Percentiles rank a stretch among this genome's conserved stretches.
These are phyloP conservation scores for Leptonema lineaticorne DNA, from an alignment of 1,140 invertebrate genomes.

Conservation along the genomic window DNA sequence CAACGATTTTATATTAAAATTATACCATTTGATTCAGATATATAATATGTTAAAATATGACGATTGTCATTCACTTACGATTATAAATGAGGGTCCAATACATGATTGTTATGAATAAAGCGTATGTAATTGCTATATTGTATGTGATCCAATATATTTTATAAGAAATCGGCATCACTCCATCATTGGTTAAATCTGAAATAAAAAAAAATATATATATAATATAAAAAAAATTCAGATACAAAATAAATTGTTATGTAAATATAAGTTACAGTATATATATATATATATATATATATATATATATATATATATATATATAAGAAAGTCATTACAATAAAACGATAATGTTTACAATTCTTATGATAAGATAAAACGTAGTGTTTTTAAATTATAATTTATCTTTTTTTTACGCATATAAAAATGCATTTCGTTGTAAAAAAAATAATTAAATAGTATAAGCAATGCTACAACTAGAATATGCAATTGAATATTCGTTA, in stretches of 20 bases:
- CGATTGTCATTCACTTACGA: slow-evolving; percentile 43
- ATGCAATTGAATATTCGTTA: too few species aligned
- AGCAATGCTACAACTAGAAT: too few species aligned
- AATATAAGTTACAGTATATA: background rate
- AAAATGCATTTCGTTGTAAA: background rate
- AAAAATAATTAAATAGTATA: too few species aligned
- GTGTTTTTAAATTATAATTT: too few species aligned
- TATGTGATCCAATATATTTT: slow-evolving; percentile 65
- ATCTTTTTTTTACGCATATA: too few species aligned
- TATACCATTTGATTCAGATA: background rate
- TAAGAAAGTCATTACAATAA: too few species aligned
- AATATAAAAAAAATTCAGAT: background rate
- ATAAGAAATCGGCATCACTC: slow-evolving; percentile 51
- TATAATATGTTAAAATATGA: background rate
- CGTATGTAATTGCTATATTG: slow-evolving; percentile 58
- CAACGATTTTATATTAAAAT: background rate
- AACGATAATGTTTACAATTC: too few species aligned
- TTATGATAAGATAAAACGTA: too few species aligned
- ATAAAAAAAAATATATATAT: slow-evolving; percentile 24
- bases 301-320: background rate
- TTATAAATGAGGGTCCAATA: slow-evolving; percentile 66
- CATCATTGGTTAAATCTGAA: slow-evolving; percentile 47
- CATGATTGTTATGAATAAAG: slow-evolving; percentile 63
- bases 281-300: background rate
- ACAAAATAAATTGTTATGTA: background rate